A percentile compares a stretch with the other conserved stretches of the same genome.
These are phyloP conservation scores for Myripristis jacobus DNA, from an alignment of 2,797 vertebrate genomes.

Conservation along the genomic window DNA sequence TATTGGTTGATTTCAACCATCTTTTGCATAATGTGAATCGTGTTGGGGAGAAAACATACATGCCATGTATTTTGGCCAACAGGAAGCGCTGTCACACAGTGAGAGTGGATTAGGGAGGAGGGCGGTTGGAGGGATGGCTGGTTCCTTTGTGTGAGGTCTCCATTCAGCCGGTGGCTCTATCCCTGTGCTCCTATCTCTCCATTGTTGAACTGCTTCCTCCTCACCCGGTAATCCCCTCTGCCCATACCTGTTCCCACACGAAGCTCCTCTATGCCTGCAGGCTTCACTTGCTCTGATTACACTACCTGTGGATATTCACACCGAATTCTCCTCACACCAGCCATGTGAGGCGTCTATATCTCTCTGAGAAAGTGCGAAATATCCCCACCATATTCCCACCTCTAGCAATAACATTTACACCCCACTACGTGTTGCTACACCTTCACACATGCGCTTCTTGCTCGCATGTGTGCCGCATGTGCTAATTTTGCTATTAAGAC, in stretches of 20 bases:
- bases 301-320: slow-evolving; percentile 58
- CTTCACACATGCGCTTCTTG: slow-evolving; percentile 40
- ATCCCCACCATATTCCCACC: slow-evolving; percentile 49
- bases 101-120: slow-evolving; percentile 45
- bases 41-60: neutral
- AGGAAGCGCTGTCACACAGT: slow-evolving; percentile 6
- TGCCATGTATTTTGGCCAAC: neutral
- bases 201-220: slow-evolving; percentile 47
- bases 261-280: slow-evolving; percentile 33
- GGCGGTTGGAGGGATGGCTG: slow-evolving; percentile 36
- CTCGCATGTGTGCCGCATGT: slow-evolving; percentile 27
- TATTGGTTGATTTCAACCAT: no score
- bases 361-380: slow-evolving; percentile 56
- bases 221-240: slow-evolving; percentile 43
- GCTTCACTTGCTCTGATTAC: slow-evolving; percentile 52
- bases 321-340: slow-evolving; percentile 50
- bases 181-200: slow-evolving; percentile 34
- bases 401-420: slow-evolving; percentile 53
- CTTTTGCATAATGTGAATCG: no score
- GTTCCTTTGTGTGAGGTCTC: slow-evolving; percentile 53
- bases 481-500: slow-evolving; percentile 58
- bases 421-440: slow-evolving; percentile 33
- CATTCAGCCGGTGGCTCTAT: slow-evolving; percentile 43
- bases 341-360: slow-evolving; percentile 34
- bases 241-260: slow-evolving; percentile 32